phyloP scores from a whole-genome alignment of 2,888 invertebrate species.

The Coronaproctus castanopsis region DNA sequence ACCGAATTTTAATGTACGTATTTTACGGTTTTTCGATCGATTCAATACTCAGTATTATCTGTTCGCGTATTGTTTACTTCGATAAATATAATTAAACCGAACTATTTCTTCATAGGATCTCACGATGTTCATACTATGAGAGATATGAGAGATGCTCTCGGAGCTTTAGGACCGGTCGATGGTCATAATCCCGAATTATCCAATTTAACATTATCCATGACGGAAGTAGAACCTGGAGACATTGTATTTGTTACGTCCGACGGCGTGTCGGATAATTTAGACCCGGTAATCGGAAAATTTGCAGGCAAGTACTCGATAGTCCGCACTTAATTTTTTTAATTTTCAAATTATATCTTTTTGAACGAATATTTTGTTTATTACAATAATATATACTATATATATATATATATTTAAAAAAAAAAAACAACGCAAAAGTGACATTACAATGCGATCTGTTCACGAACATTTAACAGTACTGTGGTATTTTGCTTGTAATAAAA shows the following conservation, averaged over 20 bases:
- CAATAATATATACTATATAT: too few relatives aligned
- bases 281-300: constrained; percentile 76
- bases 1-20: too few relatives aligned
- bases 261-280: constrained; percentile 75
- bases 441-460: too few relatives aligned
- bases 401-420: too few relatives aligned
- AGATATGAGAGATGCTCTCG: constrained; percentile 73
- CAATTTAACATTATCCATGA: constrained; percentile 68
- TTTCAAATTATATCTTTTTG: background rate
- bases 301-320: constrained; percentile 35
- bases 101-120: constrained; percentile 45
- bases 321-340: background rate
- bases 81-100: too few relatives aligned
- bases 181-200: constrained; percentile 65
- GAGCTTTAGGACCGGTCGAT: constrained; percentile 70
- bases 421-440: too few relatives aligned
- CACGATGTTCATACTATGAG: constrained; percentile 64
- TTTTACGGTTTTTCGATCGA: too few relatives aligned
- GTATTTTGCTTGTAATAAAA: too few relatives aligned
- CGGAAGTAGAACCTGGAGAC: constrained; percentile 55
- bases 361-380: background rate
- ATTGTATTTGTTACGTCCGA: constrained; percentile 75
- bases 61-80: too few relatives aligned
- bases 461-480: too few relatives aligned
- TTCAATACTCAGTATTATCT: too few relatives aligned